phyloP scores from a whole-genome alignment of 2,113 vertebrate genomes.

The Ia io region DNA sequence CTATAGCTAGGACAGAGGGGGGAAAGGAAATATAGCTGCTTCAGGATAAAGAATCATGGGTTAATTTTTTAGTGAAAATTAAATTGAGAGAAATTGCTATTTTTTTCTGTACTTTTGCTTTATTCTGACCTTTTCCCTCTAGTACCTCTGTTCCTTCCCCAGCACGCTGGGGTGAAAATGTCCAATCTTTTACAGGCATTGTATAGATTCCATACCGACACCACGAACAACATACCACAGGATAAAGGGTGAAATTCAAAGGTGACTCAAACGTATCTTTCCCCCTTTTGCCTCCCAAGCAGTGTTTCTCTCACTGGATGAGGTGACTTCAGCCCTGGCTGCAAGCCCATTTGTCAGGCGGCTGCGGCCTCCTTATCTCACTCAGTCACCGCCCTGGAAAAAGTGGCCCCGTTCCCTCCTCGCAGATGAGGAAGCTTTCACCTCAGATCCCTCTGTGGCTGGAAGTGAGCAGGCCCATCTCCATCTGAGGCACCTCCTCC shows the following conservation, averaged over 20 bases:
- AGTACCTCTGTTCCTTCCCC: background rate
- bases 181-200: background rate
- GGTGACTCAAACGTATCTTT: background rate
- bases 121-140: background rate
- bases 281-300: background rate
- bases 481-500: background rate
- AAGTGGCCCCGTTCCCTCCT: background rate
- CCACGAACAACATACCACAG: background rate
- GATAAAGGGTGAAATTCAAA: background rate
- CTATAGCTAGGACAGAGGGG: background rate
- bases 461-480: background rate
- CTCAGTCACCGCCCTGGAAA: background rate
- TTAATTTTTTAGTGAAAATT: background rate
- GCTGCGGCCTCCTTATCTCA: constrained; percentile 42
- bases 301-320: background rate
- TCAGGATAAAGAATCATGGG: background rate
- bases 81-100: background rate
- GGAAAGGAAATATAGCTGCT: background rate
- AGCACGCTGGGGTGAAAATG: background rate
- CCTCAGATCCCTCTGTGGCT: background rate
- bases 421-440: background rate
- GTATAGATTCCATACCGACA: background rate
- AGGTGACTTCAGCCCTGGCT: constrained; percentile 24
- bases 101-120: background rate
- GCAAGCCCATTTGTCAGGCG: constrained; percentile 25